Evolutionary conservation across 2,888 invertebrate species (phyloP), one percentile per base, ranked within the genome.

Genomic region (Agrochola litura): DNA sequence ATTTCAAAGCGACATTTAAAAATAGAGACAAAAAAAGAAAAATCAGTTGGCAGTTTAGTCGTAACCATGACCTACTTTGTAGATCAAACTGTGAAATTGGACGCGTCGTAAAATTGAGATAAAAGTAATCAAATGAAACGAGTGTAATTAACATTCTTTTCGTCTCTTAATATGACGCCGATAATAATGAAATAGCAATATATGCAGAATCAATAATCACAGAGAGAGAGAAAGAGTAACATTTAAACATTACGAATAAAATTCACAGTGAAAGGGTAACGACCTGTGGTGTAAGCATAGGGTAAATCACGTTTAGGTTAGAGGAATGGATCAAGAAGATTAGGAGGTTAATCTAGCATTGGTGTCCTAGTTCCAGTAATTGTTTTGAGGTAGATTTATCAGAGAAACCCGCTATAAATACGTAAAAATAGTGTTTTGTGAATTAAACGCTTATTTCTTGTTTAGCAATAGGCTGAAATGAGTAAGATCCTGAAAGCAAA

Each of bases 41-140:
- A 46, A 0, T 37, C 25, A 19, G 49, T n/a, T 66, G 64, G 71
- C 69, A 72, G 65, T 70, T 72, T 19, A 58, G 25, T 60, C 16
- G 72, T 84, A 49, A 70, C 83, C 83, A 10, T 84, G 83, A n/a
- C 85, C 78, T 52, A 75, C 61, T 75, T 84, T 63, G 6, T 73
- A 66, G 37, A 79, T 73, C n/a, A 73, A 52, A 69, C n/a, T 63
- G 30, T 54, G 71, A 70, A 81, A 74, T 69, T 67, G 41, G 25
- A 71, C 30, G 64, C 41, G 25, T 74, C 81, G 61, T 81, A 77
- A 81, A 81, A 70, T 52, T 77, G 63, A 78, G 84, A 81, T 73
- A 73, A 81, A 84, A 77, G 60, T 46, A 56, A 80, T 73, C n/a
- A 43, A 58, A 52, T 37, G 22, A 73, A 78, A 65, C 16, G 30